Base-by-base conservation (phyloP, 2,888 invertebrate genomes). In the Serripes groenlandicus region DNA sequence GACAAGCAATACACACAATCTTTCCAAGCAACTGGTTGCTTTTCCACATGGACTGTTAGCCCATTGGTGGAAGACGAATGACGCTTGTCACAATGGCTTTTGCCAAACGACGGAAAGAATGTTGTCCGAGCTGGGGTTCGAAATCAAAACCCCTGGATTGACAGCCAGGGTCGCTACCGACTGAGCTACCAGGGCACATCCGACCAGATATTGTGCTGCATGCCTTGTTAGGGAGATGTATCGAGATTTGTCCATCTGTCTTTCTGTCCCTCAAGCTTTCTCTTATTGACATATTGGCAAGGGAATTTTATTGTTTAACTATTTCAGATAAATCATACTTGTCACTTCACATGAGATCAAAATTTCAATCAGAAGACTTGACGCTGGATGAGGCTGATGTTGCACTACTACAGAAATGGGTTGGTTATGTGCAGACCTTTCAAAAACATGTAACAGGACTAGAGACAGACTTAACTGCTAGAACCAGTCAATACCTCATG, bases 401-500 rank as follows among this genome's bases (percentile, higher is more conserved):
- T 23, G 75, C 76, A 21, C 78, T 82, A 3, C 52, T 86, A 30
- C 58, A 34, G 62, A 62, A 68, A 28, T 66, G 88, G 11, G 68
- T 80, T 15, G 62, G 56, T n/a, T 75, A 82, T 49, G 73, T 85
- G 21, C 69, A 77, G n/a, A 79, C 83, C n/a, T 56, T 89, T 18
- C 58, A 82, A 34, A 64, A 77, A 28, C 87, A 82, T 70, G 69
- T 86, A 18, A 54, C 82, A 26, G 62, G 72, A 7, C 74, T 89
- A 21, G 81, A 76, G 4, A 42, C 81, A 9, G 87, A 88, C 15
- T 54, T 88, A 1, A 85, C 87, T 18, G 54, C 54, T 18, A 69
- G 72, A 30, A 86, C 88, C 5, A 75, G 85, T 26, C 78, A 83
- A 5, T 87, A 86, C 54, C 70, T 88, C 23, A 62, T 78, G 23